These are phyloP conservation scores for Folsomia candida DNA, from an alignment of 2,888 invertebrate genomes.

Conservation along the genomic window DNA sequence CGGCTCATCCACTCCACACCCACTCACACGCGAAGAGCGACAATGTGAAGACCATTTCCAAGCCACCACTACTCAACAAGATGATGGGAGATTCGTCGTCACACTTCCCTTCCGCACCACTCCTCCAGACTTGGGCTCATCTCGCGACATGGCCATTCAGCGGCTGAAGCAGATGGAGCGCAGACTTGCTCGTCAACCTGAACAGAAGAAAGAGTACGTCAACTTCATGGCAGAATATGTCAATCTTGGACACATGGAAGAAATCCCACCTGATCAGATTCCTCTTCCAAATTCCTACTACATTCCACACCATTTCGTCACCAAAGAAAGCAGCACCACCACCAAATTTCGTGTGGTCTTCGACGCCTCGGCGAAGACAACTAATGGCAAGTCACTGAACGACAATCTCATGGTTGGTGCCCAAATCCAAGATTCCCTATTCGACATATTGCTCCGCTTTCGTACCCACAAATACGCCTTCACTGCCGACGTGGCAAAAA, in stretches of 20 bases:
- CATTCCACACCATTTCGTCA: constrained; percentile 51
- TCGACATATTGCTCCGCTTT: constrained; percentile 50
- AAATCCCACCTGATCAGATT: constrained; percentile 17
- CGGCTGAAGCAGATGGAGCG: constrained; percentile 42
- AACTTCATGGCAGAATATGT: constrained; percentile 45
- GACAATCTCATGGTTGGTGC: constrained; percentile 51
- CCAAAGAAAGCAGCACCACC: constrained; percentile 44
- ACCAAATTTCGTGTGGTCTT: too few relatives aligned
- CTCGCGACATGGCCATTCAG: constrained; percentile 35
- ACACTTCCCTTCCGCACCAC: constrained; percentile 16
- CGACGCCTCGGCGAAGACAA: constrained; percentile 50
- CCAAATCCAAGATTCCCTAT: constrained; percentile 48
- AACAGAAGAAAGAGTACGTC: constrained; percentile 29
- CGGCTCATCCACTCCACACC: background rate
- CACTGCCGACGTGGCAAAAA: constrained; percentile 51
- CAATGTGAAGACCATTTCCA: constrained; percentile 18
- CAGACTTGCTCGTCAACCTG: constrained; percentile 26
- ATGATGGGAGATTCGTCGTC: constrained; percentile 17
- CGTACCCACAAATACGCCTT: constrained; percentile 47
- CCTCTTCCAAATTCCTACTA: constrained; percentile 25
- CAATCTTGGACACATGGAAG: constrained; percentile 44
- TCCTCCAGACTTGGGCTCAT: constrained; percentile 32
- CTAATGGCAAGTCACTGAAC: constrained; percentile 49
- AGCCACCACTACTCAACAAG: background rate
- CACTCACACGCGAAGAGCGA: constrained; percentile 11